phyloP scores from a whole-genome alignment of 2,797 vertebrate species.

The Melanotaenia trifasciata region DNA sequence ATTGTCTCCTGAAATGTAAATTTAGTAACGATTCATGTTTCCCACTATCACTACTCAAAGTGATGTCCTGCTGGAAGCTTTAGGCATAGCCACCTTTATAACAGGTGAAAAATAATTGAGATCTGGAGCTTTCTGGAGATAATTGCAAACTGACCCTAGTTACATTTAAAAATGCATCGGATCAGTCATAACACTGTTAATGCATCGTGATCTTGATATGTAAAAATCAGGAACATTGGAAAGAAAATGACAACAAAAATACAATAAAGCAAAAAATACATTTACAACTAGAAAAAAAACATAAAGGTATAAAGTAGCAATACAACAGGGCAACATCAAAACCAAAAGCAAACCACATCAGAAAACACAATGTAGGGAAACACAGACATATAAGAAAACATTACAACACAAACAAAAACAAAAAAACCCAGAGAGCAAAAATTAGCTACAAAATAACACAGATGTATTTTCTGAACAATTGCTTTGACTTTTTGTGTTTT shows the following conservation, averaged over 20 bases:
- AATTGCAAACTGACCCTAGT: too few relatives aligned
- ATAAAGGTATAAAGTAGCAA: background rate
- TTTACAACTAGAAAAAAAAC: background rate
- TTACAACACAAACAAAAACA: background rate
- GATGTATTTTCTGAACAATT: background rate
- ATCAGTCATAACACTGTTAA: background rate
- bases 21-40: background rate
- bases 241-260: background rate
- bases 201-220: background rate
- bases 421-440: background rate
- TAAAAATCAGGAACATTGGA: background rate
- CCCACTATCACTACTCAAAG: background rate
- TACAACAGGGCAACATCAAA: background rate
- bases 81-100: background rate
- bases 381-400: background rate
- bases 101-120: background rate
- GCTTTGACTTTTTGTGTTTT: background rate
- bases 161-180: background rate
- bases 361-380: background rate
- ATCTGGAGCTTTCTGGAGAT: background rate
- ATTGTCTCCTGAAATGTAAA: background rate
- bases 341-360: background rate
- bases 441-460: background rate
- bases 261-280: background rate
- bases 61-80: background rate